phyloP scores from a whole-genome alignment of 1,140 invertebrate species.

The Sinonovacula constricta region DNA sequence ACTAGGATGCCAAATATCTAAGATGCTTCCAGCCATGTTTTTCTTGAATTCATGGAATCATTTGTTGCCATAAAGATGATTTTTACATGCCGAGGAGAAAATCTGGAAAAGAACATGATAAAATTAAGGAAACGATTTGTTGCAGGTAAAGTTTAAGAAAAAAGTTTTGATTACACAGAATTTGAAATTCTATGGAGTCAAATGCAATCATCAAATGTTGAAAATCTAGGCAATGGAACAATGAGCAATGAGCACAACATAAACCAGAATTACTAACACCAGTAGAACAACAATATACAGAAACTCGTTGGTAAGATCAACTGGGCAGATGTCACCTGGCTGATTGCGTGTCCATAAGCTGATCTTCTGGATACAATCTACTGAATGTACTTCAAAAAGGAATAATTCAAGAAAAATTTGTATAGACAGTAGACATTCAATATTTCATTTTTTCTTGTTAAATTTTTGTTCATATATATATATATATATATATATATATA shows the following conservation, averaged over 20 bases:
- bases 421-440: no score
- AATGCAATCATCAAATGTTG: slow-evolving; percentile 9
- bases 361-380: no score
- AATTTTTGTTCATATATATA: no score
- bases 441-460: no score
- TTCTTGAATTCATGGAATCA: slow-evolving; percentile 31
- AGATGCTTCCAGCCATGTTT: slow-evolving; percentile 30
- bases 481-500: no score
- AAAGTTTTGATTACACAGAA: slow-evolving; percentile 16
- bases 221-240: no score
- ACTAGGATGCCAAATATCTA: slow-evolving; percentile 21
- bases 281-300: slow-evolving; percentile 19
- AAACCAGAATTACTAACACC: slow-evolving; percentile 14
- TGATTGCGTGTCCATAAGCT: no score
- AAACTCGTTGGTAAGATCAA: slow-evolving; percentile 38
- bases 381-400: no score
- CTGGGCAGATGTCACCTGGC: no score
- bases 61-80: slow-evolving; percentile 38
- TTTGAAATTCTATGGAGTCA: neutral
- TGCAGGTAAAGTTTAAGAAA: no score
- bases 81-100: slow-evolving; percentile 35
- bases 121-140: slow-evolving; percentile 31
- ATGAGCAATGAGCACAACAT: slow-evolving; percentile 15
- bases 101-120: slow-evolving; percentile 21
- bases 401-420: no score